phyloP scores from a whole-genome alignment of 2,113 vertebrate species.

The Odocoileus hemionus region DNA sequence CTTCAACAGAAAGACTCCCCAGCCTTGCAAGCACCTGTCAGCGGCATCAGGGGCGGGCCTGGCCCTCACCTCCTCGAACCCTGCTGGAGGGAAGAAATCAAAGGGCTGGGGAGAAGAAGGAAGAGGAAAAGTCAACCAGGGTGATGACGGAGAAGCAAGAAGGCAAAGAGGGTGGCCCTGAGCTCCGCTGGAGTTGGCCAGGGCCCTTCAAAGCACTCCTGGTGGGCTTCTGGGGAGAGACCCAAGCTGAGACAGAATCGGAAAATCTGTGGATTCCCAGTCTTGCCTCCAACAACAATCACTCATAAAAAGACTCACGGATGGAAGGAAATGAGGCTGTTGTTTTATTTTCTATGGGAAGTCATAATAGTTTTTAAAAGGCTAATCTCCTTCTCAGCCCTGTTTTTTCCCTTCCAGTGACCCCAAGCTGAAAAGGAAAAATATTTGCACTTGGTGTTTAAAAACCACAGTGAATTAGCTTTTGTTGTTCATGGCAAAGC shows the following conservation, averaged over 20 bases:
- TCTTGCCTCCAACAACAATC: constrained; percentile 60
- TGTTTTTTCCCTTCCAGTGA: constrained; percentile 82
- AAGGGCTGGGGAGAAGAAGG: neutral
- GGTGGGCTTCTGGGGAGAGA: constrained; percentile 57
- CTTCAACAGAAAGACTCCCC: constrained; percentile 68
- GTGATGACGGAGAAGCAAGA: neutral
- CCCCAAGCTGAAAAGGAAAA: constrained; percentile 80
- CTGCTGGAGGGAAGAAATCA: neutral
- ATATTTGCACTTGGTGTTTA: constrained; percentile 82
- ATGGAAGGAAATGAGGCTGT: constrained; percentile 77
- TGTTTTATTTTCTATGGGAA: constrained; percentile 83
- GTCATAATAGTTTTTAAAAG: constrained; percentile 80
- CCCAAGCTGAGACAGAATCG: constrained; percentile 43
- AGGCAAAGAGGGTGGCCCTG: constrained; percentile 31
- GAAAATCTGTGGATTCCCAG: constrained; percentile 50
- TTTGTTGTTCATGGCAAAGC: constrained; percentile 83
- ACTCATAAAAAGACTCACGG: constrained; percentile 56
- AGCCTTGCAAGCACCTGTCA: constrained; percentile 58
- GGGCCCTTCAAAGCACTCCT: constrained; percentile 28
- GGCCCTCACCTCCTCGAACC: constrained; percentile 21
- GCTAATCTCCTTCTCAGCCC: constrained; percentile 72
- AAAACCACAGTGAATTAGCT: constrained; percentile 83
- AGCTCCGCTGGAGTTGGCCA: constrained; percentile 26
- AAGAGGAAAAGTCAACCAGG: neutral
- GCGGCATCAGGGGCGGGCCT: constrained; percentile 46